Percentiles rank a stretch among this genome's conserved stretches.
phyloP scores from a whole-genome alignment of 2,888 invertebrate genomes.

The Megaustenia siamemsis region DNA sequence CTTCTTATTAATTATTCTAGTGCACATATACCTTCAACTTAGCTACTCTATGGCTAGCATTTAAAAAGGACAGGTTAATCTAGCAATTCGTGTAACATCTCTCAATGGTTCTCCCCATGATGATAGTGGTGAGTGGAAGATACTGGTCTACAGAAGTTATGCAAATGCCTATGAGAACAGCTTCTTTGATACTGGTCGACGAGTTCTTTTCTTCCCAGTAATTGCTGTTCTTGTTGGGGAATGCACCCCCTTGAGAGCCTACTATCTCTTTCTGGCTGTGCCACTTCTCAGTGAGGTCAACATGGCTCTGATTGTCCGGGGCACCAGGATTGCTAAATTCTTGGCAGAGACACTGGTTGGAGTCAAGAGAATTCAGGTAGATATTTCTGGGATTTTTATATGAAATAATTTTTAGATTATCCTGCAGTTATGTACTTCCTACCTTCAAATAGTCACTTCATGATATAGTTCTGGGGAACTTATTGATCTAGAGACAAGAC shows the following conservation, averaged over 20 bases:
- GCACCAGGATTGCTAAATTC: neutral
- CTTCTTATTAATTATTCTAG: too few relatives aligned
- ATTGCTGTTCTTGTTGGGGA: neutral
- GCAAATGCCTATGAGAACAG: neutral
- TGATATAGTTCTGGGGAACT: too few relatives aligned
- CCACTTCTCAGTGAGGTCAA: conserved; percentile 5
- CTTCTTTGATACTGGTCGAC: conserved; percentile 27
- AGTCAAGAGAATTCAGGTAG: conserved; percentile 24
- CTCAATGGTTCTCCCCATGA: neutral
- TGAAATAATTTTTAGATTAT: too few relatives aligned
- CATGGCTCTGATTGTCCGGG: neutral
- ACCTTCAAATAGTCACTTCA: too few relatives aligned
- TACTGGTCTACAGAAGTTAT: neutral
- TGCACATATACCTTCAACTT: too few relatives aligned
- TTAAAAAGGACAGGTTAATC: too few relatives aligned
- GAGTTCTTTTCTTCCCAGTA: conserved; percentile 10
- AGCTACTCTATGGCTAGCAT: too few relatives aligned
- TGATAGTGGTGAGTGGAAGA: conserved; percentile 30
- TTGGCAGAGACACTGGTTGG: neutral
- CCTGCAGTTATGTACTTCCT: too few relatives aligned
- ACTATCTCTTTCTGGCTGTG: neutral
- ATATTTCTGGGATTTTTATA: too few relatives aligned
- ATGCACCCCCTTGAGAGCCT: neutral
- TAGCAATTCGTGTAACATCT: neutral
- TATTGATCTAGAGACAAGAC: too few relatives aligned